Base-by-base conservation (phyloP, 2,888 invertebrate genomes). In the Philaethria dido region DNA sequence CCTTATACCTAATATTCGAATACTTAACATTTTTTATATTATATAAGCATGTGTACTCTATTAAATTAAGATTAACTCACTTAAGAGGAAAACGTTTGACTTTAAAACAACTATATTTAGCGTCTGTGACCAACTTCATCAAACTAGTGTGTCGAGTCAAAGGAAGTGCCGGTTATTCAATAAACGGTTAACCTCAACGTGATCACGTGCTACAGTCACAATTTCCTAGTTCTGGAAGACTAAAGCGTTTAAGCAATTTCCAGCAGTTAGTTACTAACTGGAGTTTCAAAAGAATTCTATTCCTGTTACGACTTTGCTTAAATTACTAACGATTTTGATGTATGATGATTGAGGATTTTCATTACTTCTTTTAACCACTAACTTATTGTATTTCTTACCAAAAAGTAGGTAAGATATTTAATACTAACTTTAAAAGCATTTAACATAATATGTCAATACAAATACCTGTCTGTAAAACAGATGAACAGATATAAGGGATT, bases 401-500 rank as follows among this genome's bases (percentile, higher is more conserved):
- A 13, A 13, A 13, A 39, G 2, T 11, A 39, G 13, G 13, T 39
- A 39, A 39, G 8, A 33, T 33, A 33, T n/a, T n/a, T 33, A 33
- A 3, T 29, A 29, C 29, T 29, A 29, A 25, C 25, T 25, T 25
- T 4, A 25, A 25, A 25, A 33, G 33, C 3, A 13, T 39, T 39
- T 36, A 8, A 44, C 16, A 44, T 16, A 44, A 16, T 44, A 6
- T 6, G 16, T 16, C n/a, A 2, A 33, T 29, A 52, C 16, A 5
- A 29, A 52, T 29, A 18, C 29, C 13, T 16, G 11, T 5, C 16
- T 4, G 4, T 33, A 3, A 18, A 33, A 33, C 1, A 52, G 5
- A 52, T 33, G 36, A 62, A 64, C n/a, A n/a, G n/a, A n/a, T n/a
- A n/a, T 44, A 67, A 64, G 64, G 68, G 64, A 59, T 61, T 74